A percentile compares a stretch with the other conserved stretches of the same genome.
Conservation (phyloP, 2,888 invertebrate genomes). For the Acanthosoma haemorrhoidale region DNA sequence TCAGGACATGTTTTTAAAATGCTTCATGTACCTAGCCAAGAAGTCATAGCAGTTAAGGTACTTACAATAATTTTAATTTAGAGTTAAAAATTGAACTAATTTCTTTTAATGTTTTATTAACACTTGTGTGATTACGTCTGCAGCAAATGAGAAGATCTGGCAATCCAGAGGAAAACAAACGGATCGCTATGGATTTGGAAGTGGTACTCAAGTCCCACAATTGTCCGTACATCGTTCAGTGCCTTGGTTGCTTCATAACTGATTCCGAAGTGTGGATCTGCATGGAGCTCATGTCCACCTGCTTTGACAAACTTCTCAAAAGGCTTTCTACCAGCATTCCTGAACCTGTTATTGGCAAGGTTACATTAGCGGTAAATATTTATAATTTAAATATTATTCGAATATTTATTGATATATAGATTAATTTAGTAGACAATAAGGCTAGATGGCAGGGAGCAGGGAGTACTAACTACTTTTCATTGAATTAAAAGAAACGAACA, state of each 20-base stretch:
- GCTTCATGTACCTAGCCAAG: conserved; percentile 78
- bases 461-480: too few relatives aligned
- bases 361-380: conserved; percentile 82
- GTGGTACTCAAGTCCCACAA: conserved; percentile 95
- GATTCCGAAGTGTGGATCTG: conserved; percentile 99
- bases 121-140: too few relatives aligned
- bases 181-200: conserved; percentile 97
- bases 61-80: too few relatives aligned
- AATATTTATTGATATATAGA: too few relatives aligned
- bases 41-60: conserved; percentile 90
- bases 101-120: too few relatives aligned
- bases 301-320: conserved; percentile 94
- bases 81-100: too few relatives aligned
- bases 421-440: too few relatives aligned
- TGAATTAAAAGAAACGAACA: too few relatives aligned
- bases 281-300: conserved; percentile 99
- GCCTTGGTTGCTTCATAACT: conserved; percentile 95
- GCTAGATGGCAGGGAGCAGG: too few relatives aligned
- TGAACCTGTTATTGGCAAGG: conserved; percentile 92
- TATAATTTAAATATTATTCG: neutral
- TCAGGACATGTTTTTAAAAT: conserved; percentile 98
- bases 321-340: conserved; percentile 83
- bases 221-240: conserved; percentile 94
- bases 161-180: conserved; percentile 93
- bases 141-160: conserved; percentile 96